Evolutionary conservation across 2,797 vertebrate species (phyloP).

Genomic region (Atherinosoma microstoma): DNA sequence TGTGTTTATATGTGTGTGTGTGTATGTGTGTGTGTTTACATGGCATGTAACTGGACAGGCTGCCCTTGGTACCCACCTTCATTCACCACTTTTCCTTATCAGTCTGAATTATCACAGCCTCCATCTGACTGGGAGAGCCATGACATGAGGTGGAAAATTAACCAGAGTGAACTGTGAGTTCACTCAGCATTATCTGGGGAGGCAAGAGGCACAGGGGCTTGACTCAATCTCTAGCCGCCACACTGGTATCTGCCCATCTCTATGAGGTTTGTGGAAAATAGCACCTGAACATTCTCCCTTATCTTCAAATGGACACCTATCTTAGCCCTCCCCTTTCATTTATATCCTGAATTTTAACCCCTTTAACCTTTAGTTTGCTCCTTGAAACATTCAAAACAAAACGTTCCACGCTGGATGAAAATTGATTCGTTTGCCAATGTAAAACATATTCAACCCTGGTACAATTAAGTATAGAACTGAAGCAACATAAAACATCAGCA

Average conservation of each 20-base stretch:
- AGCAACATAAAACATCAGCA: neutral
- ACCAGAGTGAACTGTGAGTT: constrained; percentile 61
- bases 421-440: neutral
- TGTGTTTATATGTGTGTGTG: constrained; percentile 71
- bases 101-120: constrained; percentile 39
- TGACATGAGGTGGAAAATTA: constrained; percentile 72
- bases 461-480: neutral
- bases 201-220: constrained; percentile 38
- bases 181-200: constrained; percentile 65
- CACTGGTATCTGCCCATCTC: constrained; percentile 50
- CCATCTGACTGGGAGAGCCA: constrained; percentile 42
- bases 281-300: constrained; percentile 21
- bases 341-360: neutral
- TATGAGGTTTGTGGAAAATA: constrained; percentile 50
- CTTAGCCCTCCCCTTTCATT: neutral
- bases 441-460: neutral
- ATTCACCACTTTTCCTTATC: constrained; percentile 50
- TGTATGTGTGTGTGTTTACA: constrained; percentile 56
- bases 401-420: neutral
- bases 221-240: constrained; percentile 50
- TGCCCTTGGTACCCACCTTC: constrained; percentile 7
- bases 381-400: neutral
- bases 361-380: neutral
- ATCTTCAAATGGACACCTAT: constrained; percentile 42
- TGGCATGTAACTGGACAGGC: constrained; percentile 39